phyloP scores from a whole-genome alignment of 2,797 vertebrate species.

The Sebastes vulpes region DNA sequence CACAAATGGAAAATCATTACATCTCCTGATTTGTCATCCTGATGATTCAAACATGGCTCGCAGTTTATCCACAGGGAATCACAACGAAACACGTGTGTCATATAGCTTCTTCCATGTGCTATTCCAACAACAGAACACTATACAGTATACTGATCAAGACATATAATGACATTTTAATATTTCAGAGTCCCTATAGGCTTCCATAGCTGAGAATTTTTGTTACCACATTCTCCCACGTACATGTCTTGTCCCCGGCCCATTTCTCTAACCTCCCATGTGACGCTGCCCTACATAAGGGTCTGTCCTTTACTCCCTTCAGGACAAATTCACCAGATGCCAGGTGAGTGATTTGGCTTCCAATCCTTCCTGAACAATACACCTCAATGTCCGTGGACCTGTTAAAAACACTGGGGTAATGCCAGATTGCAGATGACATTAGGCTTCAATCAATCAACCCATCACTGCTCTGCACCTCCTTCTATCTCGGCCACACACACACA shows the following conservation, averaged over 20 bases:
- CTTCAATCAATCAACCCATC: slow-evolving; percentile 51
- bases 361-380: background rate
- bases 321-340: slow-evolving; percentile 4
- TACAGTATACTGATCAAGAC: background rate
- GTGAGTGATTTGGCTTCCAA: background rate
- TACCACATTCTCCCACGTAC: background rate
- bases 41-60: slow-evolving; percentile 13
- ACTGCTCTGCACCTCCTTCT: slow-evolving; percentile 4
- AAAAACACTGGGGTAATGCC: slow-evolving; percentile 27
- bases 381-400: background rate
- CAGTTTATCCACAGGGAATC: slow-evolving; percentile 8
- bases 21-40: background rate
- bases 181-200: background rate
- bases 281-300: background rate
- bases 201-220: background rate
- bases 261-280: slow-evolving; percentile 4
- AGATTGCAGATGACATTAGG: slow-evolving; percentile 48
- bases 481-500: background rate
- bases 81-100: background rate
- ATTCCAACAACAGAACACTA: background rate
- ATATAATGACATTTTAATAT: slow-evolving; percentile 4
- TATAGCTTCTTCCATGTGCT: background rate
- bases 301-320: slow-evolving; percentile 8
- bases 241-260: background rate
- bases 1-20: slow-evolving; percentile 7